These are phyloP conservation scores for Ectropis grisescens DNA, from an alignment of 1,140 invertebrate genomes.

Conservation along the genomic window DNA sequence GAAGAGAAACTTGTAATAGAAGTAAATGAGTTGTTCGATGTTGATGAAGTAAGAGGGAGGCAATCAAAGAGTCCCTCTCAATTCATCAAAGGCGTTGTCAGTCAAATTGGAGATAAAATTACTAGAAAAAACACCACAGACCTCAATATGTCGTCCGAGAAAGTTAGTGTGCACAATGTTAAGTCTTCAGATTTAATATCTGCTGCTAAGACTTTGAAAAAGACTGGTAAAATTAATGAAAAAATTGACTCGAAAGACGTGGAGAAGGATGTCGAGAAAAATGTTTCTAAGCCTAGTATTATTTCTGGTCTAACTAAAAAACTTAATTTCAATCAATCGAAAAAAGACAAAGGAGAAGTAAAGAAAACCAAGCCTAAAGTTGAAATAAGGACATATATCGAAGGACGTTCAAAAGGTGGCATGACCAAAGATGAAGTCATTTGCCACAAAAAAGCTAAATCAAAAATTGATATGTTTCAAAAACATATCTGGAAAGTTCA, in stretches of 20 bases:
- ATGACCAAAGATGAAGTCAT: constrained; percentile 42
- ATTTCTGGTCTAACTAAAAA: constrained; percentile 46
- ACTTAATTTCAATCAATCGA: constrained; percentile 53
- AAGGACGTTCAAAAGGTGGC: constrained; percentile 34
- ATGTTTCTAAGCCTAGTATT: constrained; percentile 25
- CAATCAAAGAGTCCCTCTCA: constrained; percentile 23
- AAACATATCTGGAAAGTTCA: constrained; percentile 53
- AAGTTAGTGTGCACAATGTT: constrained; percentile 31
- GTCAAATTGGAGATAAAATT: constrained; percentile 20
- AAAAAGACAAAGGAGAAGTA: constrained; percentile 34
- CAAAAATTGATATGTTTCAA: constrained; percentile 65
- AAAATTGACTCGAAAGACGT: constrained; percentile 3
- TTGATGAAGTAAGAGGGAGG: constrained; percentile 10
- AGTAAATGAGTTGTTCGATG: constrained; percentile 22
- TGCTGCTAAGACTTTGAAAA: constrained; percentile 29
- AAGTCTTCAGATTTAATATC: constrained; percentile 29
- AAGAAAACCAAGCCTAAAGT: constrained; percentile 49
- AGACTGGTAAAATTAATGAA: constrained; percentile 8
- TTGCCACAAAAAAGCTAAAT: constrained; percentile 55
- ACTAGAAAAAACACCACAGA: constrained; percentile 13
- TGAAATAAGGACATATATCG: constrained; percentile 58
- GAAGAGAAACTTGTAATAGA: constrained; percentile 39
- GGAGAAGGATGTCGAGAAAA: constrained; percentile 14
- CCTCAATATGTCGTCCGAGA: constrained; percentile 11
- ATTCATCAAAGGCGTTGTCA: constrained; percentile 22